Percentiles rank a stretch among this genome's conserved stretches.
Conservation (phyloP, 2,113 vertebrate species). For the Petaurus breviceps region DNA sequence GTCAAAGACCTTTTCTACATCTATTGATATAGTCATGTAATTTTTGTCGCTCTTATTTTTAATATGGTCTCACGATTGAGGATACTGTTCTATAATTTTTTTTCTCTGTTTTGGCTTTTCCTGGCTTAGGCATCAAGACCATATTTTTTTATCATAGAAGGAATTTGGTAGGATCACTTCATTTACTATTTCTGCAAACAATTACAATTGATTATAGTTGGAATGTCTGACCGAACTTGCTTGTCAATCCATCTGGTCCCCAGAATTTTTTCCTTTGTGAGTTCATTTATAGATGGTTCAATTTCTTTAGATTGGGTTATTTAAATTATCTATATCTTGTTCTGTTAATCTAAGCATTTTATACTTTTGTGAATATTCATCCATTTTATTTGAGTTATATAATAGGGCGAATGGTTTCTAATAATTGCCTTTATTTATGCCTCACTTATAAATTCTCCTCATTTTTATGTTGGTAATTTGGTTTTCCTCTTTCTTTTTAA, state of each 20-base stretch:
- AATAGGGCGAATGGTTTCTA: neutral
- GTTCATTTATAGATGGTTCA: neutral
- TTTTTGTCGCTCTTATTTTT: neutral
- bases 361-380: neutral
- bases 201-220: neutral
- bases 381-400: neutral
- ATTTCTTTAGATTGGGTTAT: neutral
- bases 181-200: neutral
- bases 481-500: neutral
- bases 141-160: neutral
- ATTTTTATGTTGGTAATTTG: neutral
- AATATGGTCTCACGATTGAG: neutral
- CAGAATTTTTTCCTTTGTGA: neutral
- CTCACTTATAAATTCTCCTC: neutral
- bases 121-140: neutral
- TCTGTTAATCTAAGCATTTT: neutral
- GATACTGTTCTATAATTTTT: neutral
- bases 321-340: neutral
- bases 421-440: neutral
- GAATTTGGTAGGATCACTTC: neutral
- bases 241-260: neutral
- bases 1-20: neutral
- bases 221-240: neutral
- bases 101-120: neutral
- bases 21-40: neutral